Evolutionary conservation across 92 coral and sea anemone species (phyloP), one percentile per base, ranked within the genome.

Genomic region (Epizoanthus ramosus): DNA sequence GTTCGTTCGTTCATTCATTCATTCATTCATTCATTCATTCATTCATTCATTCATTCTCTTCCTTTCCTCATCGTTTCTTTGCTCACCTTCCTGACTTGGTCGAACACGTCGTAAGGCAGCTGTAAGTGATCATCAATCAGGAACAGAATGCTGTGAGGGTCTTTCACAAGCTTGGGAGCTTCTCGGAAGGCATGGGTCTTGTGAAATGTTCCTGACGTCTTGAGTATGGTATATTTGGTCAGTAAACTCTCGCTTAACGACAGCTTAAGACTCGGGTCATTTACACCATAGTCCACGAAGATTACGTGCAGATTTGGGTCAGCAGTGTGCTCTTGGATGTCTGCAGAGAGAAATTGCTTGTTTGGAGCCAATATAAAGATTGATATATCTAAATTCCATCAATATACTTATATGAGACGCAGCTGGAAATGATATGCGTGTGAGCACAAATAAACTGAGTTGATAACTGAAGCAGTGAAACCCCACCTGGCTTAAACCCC

Each of bases 41-140:
- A 9, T 50, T 50, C 54, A 10, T 50, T 9, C 54, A 1, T 50
- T 50, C 43, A 37, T 37, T 37, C 43, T 28, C 43, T 37, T 37
- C 43, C 43, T 37, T 43, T 9, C 50, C 52, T 22, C 23, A 8
- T 22, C 59, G 59, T 16, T 12, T 10, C 19, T 47, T 31, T 22
- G 24, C 25, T 68, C 33, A 68, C 73, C 73, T 68, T 68, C 14
- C 73, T 68, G 5, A 68, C 73, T 68, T 68, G 73, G 9, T 68
- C 73, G 18, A 68, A 68, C 73, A 25, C 6, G 33, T 68, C 73
- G 53, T 68, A 68, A 68, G 73, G 73, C 53, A 68, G 6, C 45
- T 35, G 73, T 31, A 68, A 25, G 13, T 68, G 73, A 68, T 4
- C 17, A 45, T 68, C 53, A 45, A 68, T 68, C 35, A 68, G 73